Conservation (phyloP, 2,888 invertebrate species). For the Polylopha cassiicola region DNA sequence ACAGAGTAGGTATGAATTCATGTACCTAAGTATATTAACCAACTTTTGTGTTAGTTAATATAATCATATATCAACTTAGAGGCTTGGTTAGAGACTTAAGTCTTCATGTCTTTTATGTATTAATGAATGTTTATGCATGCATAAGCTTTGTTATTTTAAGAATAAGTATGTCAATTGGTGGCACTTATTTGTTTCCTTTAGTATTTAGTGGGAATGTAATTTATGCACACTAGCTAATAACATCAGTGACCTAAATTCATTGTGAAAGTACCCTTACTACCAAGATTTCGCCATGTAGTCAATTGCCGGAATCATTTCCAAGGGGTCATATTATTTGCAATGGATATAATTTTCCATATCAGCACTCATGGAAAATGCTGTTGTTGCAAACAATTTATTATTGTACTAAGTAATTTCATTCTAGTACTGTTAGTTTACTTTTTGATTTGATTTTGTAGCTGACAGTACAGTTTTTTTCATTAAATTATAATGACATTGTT, state of each 20-base stretch:
- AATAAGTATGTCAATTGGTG: too few species aligned
- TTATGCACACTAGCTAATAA: too few species aligned
- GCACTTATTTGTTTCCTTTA: too few species aligned
- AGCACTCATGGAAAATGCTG: constrained; percentile 54
- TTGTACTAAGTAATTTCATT: constrained; percentile 19
- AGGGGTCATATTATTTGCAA: constrained; percentile 42
- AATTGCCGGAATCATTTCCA: constrained; percentile 34
- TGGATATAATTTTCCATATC: constrained; percentile 53
- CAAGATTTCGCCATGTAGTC: constrained; percentile 30
- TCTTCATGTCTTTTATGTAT: background rate
- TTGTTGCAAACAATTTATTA: constrained; percentile 44
- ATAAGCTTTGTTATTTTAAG: background rate
- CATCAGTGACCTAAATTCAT: too few species aligned
- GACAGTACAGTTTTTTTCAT: background rate
- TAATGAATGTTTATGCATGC: background rate
- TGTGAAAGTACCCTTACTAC: constrained; percentile 9
- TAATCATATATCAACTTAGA: too few species aligned
- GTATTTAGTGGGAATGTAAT: too few species aligned
- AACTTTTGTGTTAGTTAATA: too few species aligned
- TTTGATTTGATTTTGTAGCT: background rate
- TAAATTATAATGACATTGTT: too few species aligned
- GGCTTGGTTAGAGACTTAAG: too few species aligned
- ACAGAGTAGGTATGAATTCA: too few species aligned
- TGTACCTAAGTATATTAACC: too few species aligned
- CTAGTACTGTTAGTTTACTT: constrained; percentile 2